Percentiles rank a stretch among this genome's conserved stretches.
Conservation (phyloP, 1,140 invertebrate genomes). For the Philotrypesis tridentata region DNA sequence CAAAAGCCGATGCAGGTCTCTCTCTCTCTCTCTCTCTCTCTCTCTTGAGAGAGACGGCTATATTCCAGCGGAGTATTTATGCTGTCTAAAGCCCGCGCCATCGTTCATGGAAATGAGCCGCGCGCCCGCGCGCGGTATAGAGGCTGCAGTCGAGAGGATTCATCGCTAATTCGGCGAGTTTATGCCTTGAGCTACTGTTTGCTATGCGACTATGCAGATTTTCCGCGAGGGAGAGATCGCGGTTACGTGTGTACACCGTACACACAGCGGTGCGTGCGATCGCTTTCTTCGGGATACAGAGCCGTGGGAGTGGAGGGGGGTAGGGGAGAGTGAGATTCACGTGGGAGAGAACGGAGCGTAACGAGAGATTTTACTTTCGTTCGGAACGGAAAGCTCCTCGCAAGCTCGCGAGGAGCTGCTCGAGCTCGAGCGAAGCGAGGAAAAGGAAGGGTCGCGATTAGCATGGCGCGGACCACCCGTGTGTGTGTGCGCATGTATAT, state of each 20-base stretch:
- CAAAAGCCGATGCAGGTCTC: background rate
- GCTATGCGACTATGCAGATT: background rate
- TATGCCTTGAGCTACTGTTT: background rate
- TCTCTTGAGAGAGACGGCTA: no score
- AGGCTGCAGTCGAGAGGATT: background rate
- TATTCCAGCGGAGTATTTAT: background rate
- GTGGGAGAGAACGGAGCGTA: background rate
- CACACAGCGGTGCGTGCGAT: background rate
- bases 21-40: no score
- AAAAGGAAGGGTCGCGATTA: slow-evolving; percentile 54
- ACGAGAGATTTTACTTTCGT: no score
- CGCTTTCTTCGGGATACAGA: slow-evolving; percentile 12
- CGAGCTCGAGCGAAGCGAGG: background rate
- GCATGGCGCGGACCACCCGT: slow-evolving; percentile 70
- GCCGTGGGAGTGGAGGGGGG: no score
- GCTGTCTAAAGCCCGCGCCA: background rate
- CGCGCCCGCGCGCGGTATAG: no score
- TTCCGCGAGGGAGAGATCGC: background rate
- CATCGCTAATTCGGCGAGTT: slow-evolving; percentile 1
- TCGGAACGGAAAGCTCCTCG: no score
- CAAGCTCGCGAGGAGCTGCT: background rate
- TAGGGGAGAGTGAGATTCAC: no score
- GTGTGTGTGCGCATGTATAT: no score
- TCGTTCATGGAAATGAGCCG: slow-evolving; percentile 7
- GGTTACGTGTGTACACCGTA: background rate